These are phyloP conservation scores for Podabrus alpinus DNA, from an alignment of 2,888 invertebrate species.

Conservation along the genomic window DNA sequence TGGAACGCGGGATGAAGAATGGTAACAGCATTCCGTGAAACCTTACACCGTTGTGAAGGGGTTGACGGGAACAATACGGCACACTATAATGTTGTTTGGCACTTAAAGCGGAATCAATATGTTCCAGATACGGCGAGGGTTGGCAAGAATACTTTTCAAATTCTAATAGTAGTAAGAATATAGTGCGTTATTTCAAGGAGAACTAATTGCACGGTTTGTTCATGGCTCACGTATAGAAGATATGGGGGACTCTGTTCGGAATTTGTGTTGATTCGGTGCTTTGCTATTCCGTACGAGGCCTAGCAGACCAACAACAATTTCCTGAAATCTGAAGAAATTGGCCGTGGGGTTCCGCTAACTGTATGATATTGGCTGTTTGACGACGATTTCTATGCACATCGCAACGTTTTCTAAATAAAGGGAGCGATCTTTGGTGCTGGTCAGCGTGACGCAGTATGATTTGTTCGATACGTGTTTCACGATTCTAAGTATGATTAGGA, in stretches of 20 bases:
- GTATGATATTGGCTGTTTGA: slow-evolving; percentile 54
- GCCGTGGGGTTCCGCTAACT: slow-evolving; percentile 46
- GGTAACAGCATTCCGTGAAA: slow-evolving; percentile 37
- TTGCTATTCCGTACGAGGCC: slow-evolving; percentile 41
- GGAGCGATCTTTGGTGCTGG: slow-evolving; percentile 45
- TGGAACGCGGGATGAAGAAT: slow-evolving; percentile 43
- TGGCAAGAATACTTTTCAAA: slow-evolving; percentile 15
- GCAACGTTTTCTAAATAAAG: slow-evolving; percentile 47
- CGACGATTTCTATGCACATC: slow-evolving; percentile 55
- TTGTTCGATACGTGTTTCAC: slow-evolving; percentile 53
- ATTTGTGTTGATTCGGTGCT: slow-evolving; percentile 26
- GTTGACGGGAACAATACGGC: slow-evolving; percentile 37
- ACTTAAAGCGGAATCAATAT: slow-evolving; percentile 47
- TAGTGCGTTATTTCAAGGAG: slow-evolving; percentile 16
- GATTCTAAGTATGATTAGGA: slow-evolving; percentile 36
- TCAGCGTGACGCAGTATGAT: slow-evolving; percentile 53
- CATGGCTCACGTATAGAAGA: slow-evolving; percentile 33
- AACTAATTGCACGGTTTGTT: slow-evolving; percentile 36
- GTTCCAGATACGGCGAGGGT: slow-evolving; percentile 36
- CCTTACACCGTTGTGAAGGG: slow-evolving; percentile 37
- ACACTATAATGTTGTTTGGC: slow-evolving; percentile 39
- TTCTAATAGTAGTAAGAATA: slow-evolving; percentile 6
- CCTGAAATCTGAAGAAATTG: slow-evolving; percentile 53
- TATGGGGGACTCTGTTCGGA: slow-evolving; percentile 17
- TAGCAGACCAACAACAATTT: slow-evolving; percentile 47